Evolutionary conservation across 1,140 invertebrate genomes (phyloP).

Genomic region (Leptinotarsa undecemlineata): DNA sequence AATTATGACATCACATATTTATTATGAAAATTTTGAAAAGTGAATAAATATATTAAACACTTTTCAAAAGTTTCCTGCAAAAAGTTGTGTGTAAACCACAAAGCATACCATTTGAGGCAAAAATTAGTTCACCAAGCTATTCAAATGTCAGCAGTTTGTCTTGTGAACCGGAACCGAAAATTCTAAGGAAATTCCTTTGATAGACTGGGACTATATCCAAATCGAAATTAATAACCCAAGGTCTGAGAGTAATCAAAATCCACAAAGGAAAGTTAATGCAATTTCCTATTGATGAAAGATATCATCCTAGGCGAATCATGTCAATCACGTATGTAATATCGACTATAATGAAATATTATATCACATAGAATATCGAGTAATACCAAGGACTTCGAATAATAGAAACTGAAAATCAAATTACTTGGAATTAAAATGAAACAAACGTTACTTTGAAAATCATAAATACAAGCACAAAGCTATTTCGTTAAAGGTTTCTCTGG

Average conservation of each 20-base stretch:
- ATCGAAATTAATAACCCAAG: not conserved
- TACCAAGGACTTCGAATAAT: conserved; percentile 8
- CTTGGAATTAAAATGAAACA: not conserved
- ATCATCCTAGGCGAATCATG: conserved; percentile 9
- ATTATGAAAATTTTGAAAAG: too few species aligned
- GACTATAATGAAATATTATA: conserved; percentile 10
- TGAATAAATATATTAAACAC: too few species aligned
- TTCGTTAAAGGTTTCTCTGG: not conserved
- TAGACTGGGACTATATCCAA: not conserved
- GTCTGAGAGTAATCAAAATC: not conserved
- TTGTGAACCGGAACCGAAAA: too few species aligned
- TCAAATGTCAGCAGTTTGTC: too few species aligned
- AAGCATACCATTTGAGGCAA: too few species aligned
- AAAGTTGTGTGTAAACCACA: too few species aligned
- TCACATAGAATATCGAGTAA: not conserved
- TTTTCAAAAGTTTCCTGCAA: too few species aligned
- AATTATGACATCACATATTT: too few species aligned
- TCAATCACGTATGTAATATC: not conserved
- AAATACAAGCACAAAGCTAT: not conserved
- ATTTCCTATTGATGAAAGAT: conserved; percentile 3
- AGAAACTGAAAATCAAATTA: not conserved
- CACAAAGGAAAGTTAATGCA: conserved; percentile 8
- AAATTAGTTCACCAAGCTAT: too few species aligned
- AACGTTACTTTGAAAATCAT: not conserved
- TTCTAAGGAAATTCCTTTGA: too few species aligned